Conservation (phyloP, 1,140 invertebrate genomes). For the Sinella curviseta region DNA sequence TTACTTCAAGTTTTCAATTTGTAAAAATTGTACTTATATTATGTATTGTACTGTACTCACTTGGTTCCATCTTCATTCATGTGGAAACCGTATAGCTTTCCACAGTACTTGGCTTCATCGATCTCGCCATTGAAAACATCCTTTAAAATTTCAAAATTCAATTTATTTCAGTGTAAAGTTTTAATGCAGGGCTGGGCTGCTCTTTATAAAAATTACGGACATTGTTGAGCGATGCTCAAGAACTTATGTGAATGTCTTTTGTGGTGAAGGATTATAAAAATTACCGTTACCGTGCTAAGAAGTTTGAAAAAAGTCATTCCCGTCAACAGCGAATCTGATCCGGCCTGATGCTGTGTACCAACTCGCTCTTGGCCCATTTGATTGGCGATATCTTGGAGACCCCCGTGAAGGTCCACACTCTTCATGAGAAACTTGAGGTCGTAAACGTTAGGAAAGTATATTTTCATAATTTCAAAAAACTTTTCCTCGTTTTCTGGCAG, state of each 20-base stretch:
- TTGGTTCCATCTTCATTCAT: background rate
- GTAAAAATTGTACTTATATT: background rate
- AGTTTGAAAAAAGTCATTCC: conserved; percentile 99
- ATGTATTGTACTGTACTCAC: background rate
- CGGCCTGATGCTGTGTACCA: conserved; percentile 95
- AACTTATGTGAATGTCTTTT: too few species aligned
- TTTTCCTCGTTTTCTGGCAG: conserved; percentile 61
- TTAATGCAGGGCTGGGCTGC: too few species aligned
- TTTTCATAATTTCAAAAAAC: conserved; percentile 62
- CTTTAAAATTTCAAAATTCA: conserved; percentile 61
- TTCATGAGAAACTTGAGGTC: conserved; percentile 68
- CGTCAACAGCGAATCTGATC: conserved; percentile 93
- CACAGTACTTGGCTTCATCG: conserved; percentile 90
- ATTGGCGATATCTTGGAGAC: conserved; percentile 61
- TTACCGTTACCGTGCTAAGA: conserved; percentile 74
- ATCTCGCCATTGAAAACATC: conserved; percentile 98
- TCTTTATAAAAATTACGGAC: background rate
- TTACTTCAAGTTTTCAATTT: background rate
- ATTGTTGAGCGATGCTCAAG: background rate
- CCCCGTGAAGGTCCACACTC: conserved; percentile 65
- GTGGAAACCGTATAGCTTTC: conserved; percentile 83
- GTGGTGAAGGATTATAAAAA: conserved; percentile 13
- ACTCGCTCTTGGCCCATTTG: conserved; percentile 83
- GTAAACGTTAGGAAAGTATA: conserved; percentile 65
- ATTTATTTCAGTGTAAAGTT: too few species aligned